phyloP scores from a whole-genome alignment of 1,140 invertebrate species.

The Gonatopus flavifemur region DNA sequence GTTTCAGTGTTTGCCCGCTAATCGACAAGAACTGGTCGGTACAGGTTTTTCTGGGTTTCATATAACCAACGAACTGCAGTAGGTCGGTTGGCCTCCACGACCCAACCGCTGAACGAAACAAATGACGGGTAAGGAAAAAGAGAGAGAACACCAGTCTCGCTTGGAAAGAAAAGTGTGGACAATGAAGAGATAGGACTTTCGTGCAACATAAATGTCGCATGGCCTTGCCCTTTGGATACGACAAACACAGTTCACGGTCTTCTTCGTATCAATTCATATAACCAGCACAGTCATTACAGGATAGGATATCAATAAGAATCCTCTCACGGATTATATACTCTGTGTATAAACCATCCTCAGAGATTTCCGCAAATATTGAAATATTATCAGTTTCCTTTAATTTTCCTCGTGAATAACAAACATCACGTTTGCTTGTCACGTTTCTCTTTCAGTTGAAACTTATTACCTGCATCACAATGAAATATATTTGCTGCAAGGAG shows the following conservation, averaged over 20 bases:
- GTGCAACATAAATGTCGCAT: conserved; percentile 10
- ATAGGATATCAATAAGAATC: too few species aligned
- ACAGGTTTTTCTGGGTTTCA: conserved; percentile 38
- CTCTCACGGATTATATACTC: too few species aligned
- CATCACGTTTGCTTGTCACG: too few species aligned
- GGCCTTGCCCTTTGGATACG: conserved; percentile 40
- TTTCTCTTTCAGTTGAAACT: too few species aligned
- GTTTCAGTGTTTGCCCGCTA: conserved; percentile 43
- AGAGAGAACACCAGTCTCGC: conserved; percentile 7
- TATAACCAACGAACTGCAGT: conserved; percentile 38
- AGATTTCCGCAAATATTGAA: too few species aligned
- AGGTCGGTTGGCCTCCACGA: conserved; percentile 20
- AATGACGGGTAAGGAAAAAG: conserved; percentile 11
- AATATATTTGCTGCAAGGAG: too few species aligned
- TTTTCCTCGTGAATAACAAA: too few species aligned
- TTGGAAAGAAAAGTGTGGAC: conserved; percentile 6
- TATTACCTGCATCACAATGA: too few species aligned
- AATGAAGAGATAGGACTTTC: not conserved
- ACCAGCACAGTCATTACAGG: too few species aligned
- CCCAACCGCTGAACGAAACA: not conserved
- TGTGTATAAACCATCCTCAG: too few species aligned
- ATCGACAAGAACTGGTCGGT: conserved; percentile 46
- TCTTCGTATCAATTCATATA: too few species aligned
- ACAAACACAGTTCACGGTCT: conserved; percentile 45
- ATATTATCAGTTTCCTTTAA: too few species aligned